phyloP scores from a whole-genome alignment of 1,140 invertebrate genomes.

The Heliconius hewitsoni region DNA sequence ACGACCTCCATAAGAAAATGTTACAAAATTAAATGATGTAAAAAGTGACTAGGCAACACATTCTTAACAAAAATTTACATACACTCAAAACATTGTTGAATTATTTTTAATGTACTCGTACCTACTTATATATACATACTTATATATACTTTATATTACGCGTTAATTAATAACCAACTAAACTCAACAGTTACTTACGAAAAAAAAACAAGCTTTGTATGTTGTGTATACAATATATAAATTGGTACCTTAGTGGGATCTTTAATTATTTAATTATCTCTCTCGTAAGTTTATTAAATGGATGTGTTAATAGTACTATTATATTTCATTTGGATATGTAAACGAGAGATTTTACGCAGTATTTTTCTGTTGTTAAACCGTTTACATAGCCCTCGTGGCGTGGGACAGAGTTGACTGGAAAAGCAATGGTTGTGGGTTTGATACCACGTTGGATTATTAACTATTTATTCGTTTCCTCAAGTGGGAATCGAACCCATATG shows the following conservation, averaged over 20 bases:
- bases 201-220: neutral
- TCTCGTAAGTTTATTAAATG: neutral
- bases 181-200: neutral
- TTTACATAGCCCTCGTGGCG: too few species aligned
- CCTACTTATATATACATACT: too few species aligned
- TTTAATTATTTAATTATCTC: neutral
- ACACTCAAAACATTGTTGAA: neutral
- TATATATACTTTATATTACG: too few species aligned
- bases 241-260: neutral
- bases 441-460: too few species aligned
- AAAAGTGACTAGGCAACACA: neutral
- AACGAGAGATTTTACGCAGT: too few species aligned
- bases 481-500: too few species aligned
- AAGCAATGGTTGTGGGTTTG: too few species aligned
- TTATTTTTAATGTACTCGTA: neutral
- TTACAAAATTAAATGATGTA: slow-evolving; percentile 1
- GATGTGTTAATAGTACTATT: neutral
- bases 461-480: too few species aligned
- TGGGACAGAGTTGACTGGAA: too few species aligned
- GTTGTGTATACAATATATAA: neutral
- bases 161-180: neutral
- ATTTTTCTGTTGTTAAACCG: too few species aligned
- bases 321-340: neutral
- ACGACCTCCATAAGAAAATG: neutral
- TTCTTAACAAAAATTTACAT: neutral